Conservation (phyloP, 2,113 vertebrate species). For the Cheirogaleus medius region DNA sequence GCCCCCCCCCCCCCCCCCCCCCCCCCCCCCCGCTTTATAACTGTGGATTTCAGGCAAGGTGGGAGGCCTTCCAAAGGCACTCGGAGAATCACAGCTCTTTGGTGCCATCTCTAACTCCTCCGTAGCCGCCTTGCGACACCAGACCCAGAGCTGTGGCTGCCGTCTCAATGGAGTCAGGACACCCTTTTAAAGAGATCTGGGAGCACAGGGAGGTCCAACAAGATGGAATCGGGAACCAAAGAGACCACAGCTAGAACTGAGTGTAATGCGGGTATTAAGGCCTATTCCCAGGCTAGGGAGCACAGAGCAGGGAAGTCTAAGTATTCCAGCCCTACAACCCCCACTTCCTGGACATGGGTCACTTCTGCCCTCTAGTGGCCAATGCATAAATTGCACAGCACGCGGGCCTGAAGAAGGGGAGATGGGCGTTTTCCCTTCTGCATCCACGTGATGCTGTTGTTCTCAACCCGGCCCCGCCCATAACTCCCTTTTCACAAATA, state of each 20-base stretch:
- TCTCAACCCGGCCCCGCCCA: background rate
- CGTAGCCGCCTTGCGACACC: background rate
- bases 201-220: background rate
- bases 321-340: background rate
- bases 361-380: constrained; percentile 52
- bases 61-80: background rate
- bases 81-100: background rate
- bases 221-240: background rate
- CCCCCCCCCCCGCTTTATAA: background rate
- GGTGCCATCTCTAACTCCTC: background rate
- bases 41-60: background rate
- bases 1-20: too few relatives aligned
- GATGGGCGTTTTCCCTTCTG: background rate
- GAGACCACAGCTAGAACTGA: background rate
- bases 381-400: background rate
- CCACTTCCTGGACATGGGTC: background rate
- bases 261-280: background rate
- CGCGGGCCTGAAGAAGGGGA: background rate
- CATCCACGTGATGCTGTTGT: background rate
- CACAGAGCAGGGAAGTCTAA: background rate
- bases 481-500: background rate
- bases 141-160: background rate
- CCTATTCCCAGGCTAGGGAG: background rate
- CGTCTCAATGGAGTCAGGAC: background rate
- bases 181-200: background rate